phyloP scores from a whole-genome alignment of 2,113 vertebrate genomes.

The Coregonus clupeaformis region DNA sequence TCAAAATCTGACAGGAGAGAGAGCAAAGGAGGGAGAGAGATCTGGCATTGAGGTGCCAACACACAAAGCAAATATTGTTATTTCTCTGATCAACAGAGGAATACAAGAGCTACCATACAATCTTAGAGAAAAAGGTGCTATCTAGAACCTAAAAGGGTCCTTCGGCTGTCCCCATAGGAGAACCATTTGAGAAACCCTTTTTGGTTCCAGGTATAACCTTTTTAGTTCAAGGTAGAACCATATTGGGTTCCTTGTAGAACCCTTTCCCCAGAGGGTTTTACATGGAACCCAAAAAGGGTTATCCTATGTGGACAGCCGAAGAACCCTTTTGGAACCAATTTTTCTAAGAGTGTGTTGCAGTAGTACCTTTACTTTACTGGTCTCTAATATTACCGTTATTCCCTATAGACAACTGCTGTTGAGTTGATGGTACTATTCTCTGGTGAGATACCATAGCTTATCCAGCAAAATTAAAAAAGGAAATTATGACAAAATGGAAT shows the following conservation, averaged over 20 bases:
- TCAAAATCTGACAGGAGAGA: slow-evolving; percentile 70
- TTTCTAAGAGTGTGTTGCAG: slow-evolving; percentile 10
- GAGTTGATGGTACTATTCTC: not conserved
- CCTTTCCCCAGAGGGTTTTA: no score
- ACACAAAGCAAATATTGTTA: slow-evolving; percentile 65
- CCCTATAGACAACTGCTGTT: not conserved
- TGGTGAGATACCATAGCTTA: not conserved
- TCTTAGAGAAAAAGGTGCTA: no score
- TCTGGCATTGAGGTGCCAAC: slow-evolving; percentile 47
- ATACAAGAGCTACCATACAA: slow-evolving; percentile 36
- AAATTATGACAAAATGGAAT: not conserved
- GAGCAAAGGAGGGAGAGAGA: not conserved
- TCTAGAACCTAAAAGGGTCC: no score
- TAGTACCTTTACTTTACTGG: slow-evolving; percentile 22
- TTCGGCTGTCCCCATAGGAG: no score
- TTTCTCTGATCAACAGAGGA: slow-evolving; percentile 39
- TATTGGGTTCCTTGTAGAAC: no score
- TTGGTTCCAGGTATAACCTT: no score
- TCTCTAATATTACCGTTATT: slow-evolving; percentile 1
- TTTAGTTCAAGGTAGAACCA: no score
- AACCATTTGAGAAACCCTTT: no score
- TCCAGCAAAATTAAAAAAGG: not conserved
- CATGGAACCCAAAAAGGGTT: no score
- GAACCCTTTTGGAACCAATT: no score
- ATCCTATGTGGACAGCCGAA: no score